A percentile compares a stretch with the other conserved stretches of the same genome.
phyloP scores from a whole-genome alignment of 2,113 vertebrate genomes.

The Phocoena phocoena region DNA sequence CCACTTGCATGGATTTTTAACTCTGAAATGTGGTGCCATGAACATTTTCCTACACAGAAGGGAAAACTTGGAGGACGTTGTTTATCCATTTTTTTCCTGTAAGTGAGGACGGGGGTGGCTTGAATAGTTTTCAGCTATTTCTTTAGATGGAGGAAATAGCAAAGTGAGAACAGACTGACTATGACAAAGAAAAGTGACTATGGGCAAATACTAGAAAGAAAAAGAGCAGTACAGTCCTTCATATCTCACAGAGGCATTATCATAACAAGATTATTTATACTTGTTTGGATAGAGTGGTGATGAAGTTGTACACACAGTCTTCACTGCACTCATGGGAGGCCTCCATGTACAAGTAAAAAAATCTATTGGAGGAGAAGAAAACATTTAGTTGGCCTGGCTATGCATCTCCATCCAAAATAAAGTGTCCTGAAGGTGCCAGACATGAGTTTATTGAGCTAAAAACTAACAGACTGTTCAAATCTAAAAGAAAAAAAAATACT shows the following conservation, averaged over 20 bases:
- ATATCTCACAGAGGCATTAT: background rate
- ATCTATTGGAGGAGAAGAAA: background rate
- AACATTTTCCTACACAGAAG: background rate
- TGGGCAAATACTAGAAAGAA: background rate
- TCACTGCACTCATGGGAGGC: background rate
- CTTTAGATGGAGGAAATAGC: background rate
- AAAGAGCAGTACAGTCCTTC: background rate
- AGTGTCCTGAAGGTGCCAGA: background rate
- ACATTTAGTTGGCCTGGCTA: background rate
- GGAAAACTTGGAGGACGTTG: background rate
- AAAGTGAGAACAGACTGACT: background rate
- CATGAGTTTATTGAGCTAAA: background rate
- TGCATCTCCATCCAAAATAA: background rate
- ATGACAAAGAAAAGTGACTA: background rate
- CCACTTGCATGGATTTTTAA: background rate
- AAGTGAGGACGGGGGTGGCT: background rate
- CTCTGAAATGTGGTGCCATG: background rate
- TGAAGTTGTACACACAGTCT: background rate
- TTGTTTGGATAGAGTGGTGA: background rate
- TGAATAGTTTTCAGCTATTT: background rate
- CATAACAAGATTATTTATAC: background rate
- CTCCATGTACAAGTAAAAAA: background rate
- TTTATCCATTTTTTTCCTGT: background rate
- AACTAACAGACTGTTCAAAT: background rate
- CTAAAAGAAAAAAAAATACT: background rate